Base-by-base conservation (phyloP, 2,888 invertebrate species). In the Abrostola triplasia region DNA sequence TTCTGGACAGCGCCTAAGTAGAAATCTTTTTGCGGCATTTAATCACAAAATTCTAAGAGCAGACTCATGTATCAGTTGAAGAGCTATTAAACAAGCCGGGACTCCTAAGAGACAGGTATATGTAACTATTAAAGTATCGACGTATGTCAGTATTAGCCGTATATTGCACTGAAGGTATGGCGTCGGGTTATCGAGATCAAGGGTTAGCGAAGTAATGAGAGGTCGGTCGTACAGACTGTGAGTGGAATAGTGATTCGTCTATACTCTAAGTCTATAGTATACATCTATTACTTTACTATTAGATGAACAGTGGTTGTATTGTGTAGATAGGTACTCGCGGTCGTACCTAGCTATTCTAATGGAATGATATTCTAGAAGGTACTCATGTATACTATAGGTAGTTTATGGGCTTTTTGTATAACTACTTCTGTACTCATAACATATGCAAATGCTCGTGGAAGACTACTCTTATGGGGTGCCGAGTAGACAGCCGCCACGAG, bases 121-220 rank as follows among this genome's bases (percentile, higher is more conserved):
- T 47, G 44, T 47, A 47, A 24, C 44, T 47, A 47, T 47, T 47
- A 47, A 35, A 40, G 36, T 36, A 41, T 8, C n/a, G 7, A 13
- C 37, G 24, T 24, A 71, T 71, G 54, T 47, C 8, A 10, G 50
- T 57, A 71, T 69, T 73, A 59, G 62, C 36, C 41, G 52, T 50
- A 68, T 57, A 52, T 57, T 68, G 69, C 59, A 64, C 11, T 58
- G 54, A 13, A 72, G 68, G 67, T 52, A 70, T 63, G 44, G 67
- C 67, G 55, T 42, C 57, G 65, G 73, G 71, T 72, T 73, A 72
- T 73, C 69, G 41, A 24, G 73, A 44, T 54, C 65, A 72, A 64
- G 73, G 71, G 71, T 69, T 60, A 72, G 64, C 54, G 40, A 73
- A 73, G 71, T 75, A 70, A 73, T 75, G 75, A 73, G 71, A 57